Conservation (phyloP, 1,140 invertebrate genomes). For the Tetramorium alpestre region DNA sequence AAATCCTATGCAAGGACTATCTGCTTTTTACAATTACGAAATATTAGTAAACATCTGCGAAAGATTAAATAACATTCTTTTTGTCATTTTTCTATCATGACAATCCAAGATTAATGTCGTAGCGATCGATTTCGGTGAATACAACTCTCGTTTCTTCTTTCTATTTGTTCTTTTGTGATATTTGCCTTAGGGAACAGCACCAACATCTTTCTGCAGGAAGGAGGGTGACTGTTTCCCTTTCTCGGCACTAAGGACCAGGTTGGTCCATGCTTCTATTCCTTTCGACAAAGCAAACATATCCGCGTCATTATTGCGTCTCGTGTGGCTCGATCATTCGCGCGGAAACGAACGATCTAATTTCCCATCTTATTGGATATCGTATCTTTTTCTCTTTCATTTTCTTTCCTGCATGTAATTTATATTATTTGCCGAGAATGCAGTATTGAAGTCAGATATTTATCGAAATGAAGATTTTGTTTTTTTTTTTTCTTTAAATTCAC, state of each 20-base stretch:
- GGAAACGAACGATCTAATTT: conserved; percentile 54
- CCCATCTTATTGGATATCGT: conserved; percentile 12
- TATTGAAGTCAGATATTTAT: neutral
- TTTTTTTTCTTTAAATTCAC: neutral
- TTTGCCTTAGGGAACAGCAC: conserved; percentile 40
- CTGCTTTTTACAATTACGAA: neutral
- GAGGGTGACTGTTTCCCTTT: conserved; percentile 32
- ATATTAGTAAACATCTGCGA: neutral
- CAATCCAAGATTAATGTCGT: neutral
- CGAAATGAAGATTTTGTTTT: neutral
- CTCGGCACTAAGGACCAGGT: conserved; percentile 19
- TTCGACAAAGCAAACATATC: conserved; percentile 58
- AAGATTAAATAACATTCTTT: conserved; percentile 3
- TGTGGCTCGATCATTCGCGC: conserved; percentile 11
- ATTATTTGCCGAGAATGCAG: neutral
- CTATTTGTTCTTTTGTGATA: conserved; percentile 49
- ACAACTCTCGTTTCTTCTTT: conserved; percentile 9
- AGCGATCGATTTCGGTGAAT: conserved; percentile 14
- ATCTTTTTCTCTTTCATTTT: neutral
- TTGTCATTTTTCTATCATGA: neutral
- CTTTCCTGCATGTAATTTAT: conserved; percentile 14
- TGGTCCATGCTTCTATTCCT: conserved; percentile 35
- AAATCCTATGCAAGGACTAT: neutral
- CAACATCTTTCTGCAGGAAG: conserved; percentile 41
- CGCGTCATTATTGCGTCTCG: conserved; percentile 38